Percentiles rank a stretch among this genome's conserved stretches.
Evolutionary conservation across 2,888 invertebrate species (phyloP).

Genomic region (Idaea straminata): DNA sequence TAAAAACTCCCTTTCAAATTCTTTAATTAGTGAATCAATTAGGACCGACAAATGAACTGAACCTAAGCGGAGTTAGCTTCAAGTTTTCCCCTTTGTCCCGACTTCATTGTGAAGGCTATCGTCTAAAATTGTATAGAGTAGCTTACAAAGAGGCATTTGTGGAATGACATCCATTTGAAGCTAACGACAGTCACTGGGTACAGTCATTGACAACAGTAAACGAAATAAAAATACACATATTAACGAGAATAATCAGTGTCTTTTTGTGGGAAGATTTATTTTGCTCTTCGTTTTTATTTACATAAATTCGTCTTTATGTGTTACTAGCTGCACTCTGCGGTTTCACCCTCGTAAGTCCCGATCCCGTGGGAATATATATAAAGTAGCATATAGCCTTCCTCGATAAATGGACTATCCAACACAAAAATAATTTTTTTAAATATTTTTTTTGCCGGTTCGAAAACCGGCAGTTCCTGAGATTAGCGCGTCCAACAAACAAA

Average conservation of each 20-base stretch:
- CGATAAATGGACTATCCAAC: no score
- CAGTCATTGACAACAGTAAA: not conserved
- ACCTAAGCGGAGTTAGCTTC: conserved; percentile 23
- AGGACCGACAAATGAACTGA: conserved; percentile 27
- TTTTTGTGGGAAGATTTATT: no score
- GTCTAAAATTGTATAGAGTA: not conserved
- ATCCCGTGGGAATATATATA: no score
- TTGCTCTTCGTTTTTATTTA: no score
- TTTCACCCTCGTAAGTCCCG: no score
- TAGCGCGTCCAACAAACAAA: no score
- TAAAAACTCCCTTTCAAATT: conserved; percentile 8
- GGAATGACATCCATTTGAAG: conserved; percentile 39
- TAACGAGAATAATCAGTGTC: not conserved
- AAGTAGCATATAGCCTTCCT: no score
- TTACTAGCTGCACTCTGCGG: no score
- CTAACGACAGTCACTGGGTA: conserved; percentile 39
- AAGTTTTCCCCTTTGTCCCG: conserved; percentile 13
- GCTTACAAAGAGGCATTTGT: conserved; percentile 2
- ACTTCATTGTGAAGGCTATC: not conserved
- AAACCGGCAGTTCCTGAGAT: no score
- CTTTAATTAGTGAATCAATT: conserved; percentile 24
- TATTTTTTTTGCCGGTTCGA: no score
- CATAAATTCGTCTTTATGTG: no score
- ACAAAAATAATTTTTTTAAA: no score
- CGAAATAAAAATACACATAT: not conserved